A percentile compares a stretch with the other conserved stretches of the same genome.
Conservation (phyloP, 1,140 invertebrate genomes). For the Drosophila guanche region DNA sequence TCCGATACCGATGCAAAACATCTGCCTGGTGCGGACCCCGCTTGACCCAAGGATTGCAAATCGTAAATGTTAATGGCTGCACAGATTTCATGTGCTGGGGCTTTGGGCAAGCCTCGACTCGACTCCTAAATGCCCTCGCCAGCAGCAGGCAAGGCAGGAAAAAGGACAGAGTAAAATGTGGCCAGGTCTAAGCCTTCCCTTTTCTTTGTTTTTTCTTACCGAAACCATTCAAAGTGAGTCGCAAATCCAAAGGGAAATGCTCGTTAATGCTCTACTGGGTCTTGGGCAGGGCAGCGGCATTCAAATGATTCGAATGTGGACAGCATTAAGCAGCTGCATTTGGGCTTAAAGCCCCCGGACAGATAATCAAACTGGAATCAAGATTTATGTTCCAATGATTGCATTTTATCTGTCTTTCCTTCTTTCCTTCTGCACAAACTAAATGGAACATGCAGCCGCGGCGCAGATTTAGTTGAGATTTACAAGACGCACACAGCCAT, state of each 20-base stretch:
- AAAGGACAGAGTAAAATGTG: too few species aligned
- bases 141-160: too few species aligned
- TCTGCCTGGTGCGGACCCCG: constrained; percentile 14
- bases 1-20: not conserved
- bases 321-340: constrained; percentile 22
- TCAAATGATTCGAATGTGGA: constrained; percentile 14
- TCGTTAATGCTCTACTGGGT: constrained; percentile 49
- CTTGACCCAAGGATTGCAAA: constrained; percentile 32
- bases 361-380: constrained; percentile 71
- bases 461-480: constrained; percentile 59
- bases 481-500: constrained; percentile 40
- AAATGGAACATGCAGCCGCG: constrained; percentile 8
- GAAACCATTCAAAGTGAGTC: not conserved
- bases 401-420: constrained; percentile 51
- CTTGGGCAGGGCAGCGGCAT: constrained; percentile 16
- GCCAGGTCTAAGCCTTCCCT: too few species aligned
- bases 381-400: constrained; percentile 50
- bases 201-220: too few species aligned
- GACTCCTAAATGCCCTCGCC: not conserved
- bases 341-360: constrained; percentile 34
- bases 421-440: too few species aligned
- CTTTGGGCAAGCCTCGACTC: constrained; percentile 11
- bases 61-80: constrained; percentile 69
- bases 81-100: constrained; percentile 45
- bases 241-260: constrained; percentile 9